These are phyloP conservation scores for Phoxinus phoxinus DNA, from an alignment of 2,113 vertebrate species.

Conservation along the genomic window DNA sequence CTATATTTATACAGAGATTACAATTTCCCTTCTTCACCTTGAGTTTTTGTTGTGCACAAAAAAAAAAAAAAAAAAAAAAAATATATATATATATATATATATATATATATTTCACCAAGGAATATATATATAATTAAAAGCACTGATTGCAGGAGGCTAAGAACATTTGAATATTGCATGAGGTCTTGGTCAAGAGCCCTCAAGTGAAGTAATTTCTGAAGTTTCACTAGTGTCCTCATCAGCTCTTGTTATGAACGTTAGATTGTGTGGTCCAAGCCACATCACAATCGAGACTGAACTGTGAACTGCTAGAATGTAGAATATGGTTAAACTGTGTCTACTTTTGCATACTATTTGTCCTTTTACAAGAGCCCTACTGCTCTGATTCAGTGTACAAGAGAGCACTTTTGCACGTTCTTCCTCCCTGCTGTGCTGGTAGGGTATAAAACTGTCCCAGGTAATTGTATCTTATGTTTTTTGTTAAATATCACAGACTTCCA, in stretches of 20 bases:
- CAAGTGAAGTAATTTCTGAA: neutral
- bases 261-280: neutral
- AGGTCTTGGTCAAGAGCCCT: neutral
- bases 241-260: neutral
- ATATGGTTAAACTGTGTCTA: neutral
- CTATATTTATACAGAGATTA: neutral
- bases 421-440: slow-evolving; percentile 16
- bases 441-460: neutral
- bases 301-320: neutral
- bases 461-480: neutral
- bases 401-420: neutral
- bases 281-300: slow-evolving; percentile 8
- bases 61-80: neutral
- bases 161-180: neutral
- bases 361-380: slow-evolving; percentile 15
- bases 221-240: neutral
- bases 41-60: neutral
- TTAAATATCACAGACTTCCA: slow-evolving; percentile 6
- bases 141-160: neutral
- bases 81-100: too few relatives aligned
- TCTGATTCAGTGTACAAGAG: neutral
- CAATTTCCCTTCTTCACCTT: neutral
- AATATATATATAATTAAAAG: neutral
- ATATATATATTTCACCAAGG: too few relatives aligned
- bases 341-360: neutral